Base-by-base conservation (phyloP, 2,113 vertebrate genomes). In the Xiphorhynchus elegans region DNA sequence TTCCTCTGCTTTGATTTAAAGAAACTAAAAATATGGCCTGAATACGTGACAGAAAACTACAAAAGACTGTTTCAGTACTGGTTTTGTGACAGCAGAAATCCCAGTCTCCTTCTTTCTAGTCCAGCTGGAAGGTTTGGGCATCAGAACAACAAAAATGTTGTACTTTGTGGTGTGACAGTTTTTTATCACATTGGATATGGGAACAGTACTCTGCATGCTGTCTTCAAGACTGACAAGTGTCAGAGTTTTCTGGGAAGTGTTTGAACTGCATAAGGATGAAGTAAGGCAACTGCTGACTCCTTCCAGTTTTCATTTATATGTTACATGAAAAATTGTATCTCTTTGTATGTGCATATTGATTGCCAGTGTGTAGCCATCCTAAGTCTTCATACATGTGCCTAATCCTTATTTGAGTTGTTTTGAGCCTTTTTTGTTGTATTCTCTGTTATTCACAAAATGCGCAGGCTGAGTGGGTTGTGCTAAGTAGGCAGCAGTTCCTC, bases 211-310 rank as follows among this genome's bases (percentile, higher is more conserved):
- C 28, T 69, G 6, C 25, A 15, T 60, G n/a, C 53, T 83, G 70
- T 84, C 26, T 73, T 88, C 49, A n/a, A 69, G 83, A 68, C 86
- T 79, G 70, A 87, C 37, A 76, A 89, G n/a, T 79, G 67, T 80
- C 83, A 86, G n/a, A n/a, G 88, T 83, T 85, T 96, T 76, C 81
- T 86, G 80, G 40, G 72, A 80, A 89, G 28, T 31, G 40, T 83
- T 95, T 0, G 3, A 25, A 69, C 39, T 37, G 46, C 53, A 15
- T 53, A 59, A 35, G 56, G 64, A 25, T 56, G 49, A 80, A 76
- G 14, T 40, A 40, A 76, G 28, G 53, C 29, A 52, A 13, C 37
- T 5, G 2, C 44, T 17, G 75, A 76, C 44, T 90, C 69, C 31
- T 78, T 87, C 60, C 2, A 1, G 19, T 83, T 88, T 72, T 69